These are phyloP conservation scores for Pyrrhia umbra DNA, from an alignment of 2,888 invertebrate genomes.

Conservation along the genomic window DNA sequence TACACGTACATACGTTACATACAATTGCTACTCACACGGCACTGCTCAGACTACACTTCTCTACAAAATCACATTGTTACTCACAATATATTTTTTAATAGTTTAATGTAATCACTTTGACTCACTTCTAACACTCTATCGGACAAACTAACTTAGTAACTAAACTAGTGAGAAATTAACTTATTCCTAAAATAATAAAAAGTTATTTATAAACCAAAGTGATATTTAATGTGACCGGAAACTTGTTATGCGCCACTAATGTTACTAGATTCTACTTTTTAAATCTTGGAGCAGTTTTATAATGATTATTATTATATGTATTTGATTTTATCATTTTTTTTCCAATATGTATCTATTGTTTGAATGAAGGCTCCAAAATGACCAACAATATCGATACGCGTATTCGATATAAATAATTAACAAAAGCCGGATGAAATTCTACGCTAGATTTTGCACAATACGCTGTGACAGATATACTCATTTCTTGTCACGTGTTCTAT, in stretches of 20 bases:
- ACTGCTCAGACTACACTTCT: slow-evolving; percentile 1
- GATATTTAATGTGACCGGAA: slow-evolving; percentile 23
- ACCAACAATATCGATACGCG: slow-evolving; percentile 13
- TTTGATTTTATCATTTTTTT: background rate
- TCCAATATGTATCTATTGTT: background rate
- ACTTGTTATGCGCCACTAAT: background rate
- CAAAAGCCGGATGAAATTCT: slow-evolving; percentile 72
- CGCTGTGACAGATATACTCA: slow-evolving; percentile 37
- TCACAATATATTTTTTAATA: no score
- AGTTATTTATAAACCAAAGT: slow-evolving; percentile 3
- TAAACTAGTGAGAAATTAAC: background rate
- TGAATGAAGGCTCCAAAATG: slow-evolving; percentile 29
- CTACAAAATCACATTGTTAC: no score
- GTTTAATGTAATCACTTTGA: no score
- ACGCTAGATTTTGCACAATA: slow-evolving; percentile 35
- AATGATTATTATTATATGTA: background rate
- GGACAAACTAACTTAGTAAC: background rate
- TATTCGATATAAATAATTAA: slow-evolving; percentile 64
- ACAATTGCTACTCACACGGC: background rate
- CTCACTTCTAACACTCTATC: slow-evolving; percentile 5
- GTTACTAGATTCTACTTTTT: background rate
- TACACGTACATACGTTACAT: background rate
- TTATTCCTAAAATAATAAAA: background rate
- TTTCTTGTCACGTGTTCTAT: slow-evolving; percentile 44
- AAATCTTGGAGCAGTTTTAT: background rate